phyloP scores from a whole-genome alignment of 2,888 invertebrate genomes.

The Nymphalis c-album region DNA sequence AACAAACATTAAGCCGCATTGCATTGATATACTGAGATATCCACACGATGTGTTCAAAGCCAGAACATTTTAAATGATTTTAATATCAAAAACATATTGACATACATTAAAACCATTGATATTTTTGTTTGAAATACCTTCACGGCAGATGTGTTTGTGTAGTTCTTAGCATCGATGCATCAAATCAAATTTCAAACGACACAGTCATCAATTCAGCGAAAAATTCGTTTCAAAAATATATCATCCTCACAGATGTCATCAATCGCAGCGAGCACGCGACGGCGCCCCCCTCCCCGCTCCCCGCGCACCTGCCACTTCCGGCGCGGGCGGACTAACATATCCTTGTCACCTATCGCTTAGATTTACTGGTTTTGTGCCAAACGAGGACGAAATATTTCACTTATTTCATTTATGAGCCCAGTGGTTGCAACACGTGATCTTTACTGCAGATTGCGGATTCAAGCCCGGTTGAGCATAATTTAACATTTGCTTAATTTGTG shows the following conservation, averaged over 20 bases:
- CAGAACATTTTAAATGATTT: too few relatives aligned
- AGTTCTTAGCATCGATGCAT: neutral
- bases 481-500: too few relatives aligned
- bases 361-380: slow-evolving; percentile 2
- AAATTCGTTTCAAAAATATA: slow-evolving; percentile 14
- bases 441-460: too few relatives aligned
- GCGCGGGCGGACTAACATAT: slow-evolving; percentile 2
- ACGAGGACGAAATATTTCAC: neutral
- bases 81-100: too few relatives aligned
- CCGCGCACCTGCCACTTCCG: slow-evolving; percentile 12
- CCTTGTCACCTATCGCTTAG: neutral
- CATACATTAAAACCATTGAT: too few relatives aligned
- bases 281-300: neutral
- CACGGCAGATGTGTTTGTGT: too few relatives aligned
- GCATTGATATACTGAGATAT: too few relatives aligned
- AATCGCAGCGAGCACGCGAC: slow-evolving; percentile 5
- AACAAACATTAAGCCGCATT: too few relatives aligned
- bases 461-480: too few relatives aligned
- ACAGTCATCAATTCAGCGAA: slow-evolving; percentile 1
- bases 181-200: neutral
- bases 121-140: too few relatives aligned
- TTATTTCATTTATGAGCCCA: neutral
- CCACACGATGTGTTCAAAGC: too few relatives aligned
- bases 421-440: too few relatives aligned
- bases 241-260: slow-evolving; percentile 10